Base-by-base conservation (phyloP, 2,113 vertebrate species). In the Platichthys flesus region DNA sequence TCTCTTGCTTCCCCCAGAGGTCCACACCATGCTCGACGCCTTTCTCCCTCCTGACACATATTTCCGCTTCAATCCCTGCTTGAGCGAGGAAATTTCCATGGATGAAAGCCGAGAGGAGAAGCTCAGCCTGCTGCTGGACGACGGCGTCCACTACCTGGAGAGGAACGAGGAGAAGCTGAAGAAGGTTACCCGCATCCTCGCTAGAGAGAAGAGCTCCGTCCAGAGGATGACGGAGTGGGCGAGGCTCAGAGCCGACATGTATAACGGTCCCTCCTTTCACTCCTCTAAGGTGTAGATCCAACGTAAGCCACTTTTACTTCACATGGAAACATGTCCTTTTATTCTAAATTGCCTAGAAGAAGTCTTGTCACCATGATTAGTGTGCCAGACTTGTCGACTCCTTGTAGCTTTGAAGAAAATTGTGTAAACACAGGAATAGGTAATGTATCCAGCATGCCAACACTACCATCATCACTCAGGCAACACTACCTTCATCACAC, bases 31-130 rank as follows among this genome's bases (percentile, higher is more conserved):
- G 95, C 93, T 99, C 62, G 94, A 98, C 67, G 96, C 95, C 13
- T 94, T 99, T 42, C 94, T 99, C 67, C 97, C 97, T 60, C 88
- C 96, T 16, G 87, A 97, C 82, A 95, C 95, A 1, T 99, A 99
- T 31, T 99, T 97, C 93, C 96, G 97, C 88, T 98, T 99, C 93
- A 99, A 99, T 92, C 98, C 97, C 37, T 93, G 95, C 47, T 93
- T 99, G 94, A 96, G 92, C 66, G 96, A 99, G 85, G 97, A 99
- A 21, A 93, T 98, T 89, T 71, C 96, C 76, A 92, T 99, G 81
- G 97, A 99, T 81, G 98, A 99, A 87, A 97, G 90, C 88, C 96
- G 96, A 16, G 94, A 94, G n/a, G 97, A 99, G 91, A 98, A 97
- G 66, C 94, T 99, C 40, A 94, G 83, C 87, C 91, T 95, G 80